Percentiles rank a stretch among this genome's conserved stretches.
Conservation (phyloP, 2,888 invertebrate genomes). For the Xestobium rufovillosum region DNA sequence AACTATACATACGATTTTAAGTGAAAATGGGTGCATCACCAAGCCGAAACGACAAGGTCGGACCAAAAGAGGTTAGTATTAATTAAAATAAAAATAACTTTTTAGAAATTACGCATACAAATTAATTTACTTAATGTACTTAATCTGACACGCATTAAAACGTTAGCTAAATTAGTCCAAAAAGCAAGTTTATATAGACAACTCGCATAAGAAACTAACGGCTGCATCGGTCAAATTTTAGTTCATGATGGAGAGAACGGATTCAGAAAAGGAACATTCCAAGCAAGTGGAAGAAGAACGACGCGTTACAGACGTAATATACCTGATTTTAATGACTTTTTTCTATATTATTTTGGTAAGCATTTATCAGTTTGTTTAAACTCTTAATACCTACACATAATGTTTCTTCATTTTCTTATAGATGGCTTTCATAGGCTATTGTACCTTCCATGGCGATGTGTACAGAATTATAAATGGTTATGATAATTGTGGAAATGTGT, state of each 20-base stretch:
- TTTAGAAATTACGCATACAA: too few relatives aligned
- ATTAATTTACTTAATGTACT: conserved; percentile 3
- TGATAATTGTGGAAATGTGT: conserved; percentile 58
- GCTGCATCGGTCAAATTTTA: too few relatives aligned
- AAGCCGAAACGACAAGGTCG: conserved; percentile 25
- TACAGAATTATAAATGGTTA: conserved; percentile 54
- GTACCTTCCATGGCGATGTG: conserved; percentile 49
- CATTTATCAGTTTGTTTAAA: conserved; percentile 15
- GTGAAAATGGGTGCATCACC: conserved; percentile 22
- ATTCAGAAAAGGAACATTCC: too few relatives aligned
- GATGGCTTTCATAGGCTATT: conserved; percentile 33
- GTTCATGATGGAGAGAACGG: conserved; percentile 14
- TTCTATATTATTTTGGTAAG: conserved; percentile 51
- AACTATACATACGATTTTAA: too few relatives aligned
- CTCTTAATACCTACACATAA: conserved; percentile 7
- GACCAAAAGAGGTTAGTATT: conserved; percentile 27
- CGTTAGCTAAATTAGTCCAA: too few relatives aligned
- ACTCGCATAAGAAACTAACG: too few relatives aligned
- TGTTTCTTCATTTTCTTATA: conserved; percentile 7
- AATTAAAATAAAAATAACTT: conserved; percentile 13
- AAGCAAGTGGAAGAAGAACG: conserved; percentile 28
- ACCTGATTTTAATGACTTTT: conserved; percentile 46
- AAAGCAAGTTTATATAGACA: too few relatives aligned
- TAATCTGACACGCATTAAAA: background rate
- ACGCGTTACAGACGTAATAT: conserved; percentile 52